Base-by-base conservation (phyloP, 2,113 vertebrate species). In the Mormyrus lacerda region DNA sequence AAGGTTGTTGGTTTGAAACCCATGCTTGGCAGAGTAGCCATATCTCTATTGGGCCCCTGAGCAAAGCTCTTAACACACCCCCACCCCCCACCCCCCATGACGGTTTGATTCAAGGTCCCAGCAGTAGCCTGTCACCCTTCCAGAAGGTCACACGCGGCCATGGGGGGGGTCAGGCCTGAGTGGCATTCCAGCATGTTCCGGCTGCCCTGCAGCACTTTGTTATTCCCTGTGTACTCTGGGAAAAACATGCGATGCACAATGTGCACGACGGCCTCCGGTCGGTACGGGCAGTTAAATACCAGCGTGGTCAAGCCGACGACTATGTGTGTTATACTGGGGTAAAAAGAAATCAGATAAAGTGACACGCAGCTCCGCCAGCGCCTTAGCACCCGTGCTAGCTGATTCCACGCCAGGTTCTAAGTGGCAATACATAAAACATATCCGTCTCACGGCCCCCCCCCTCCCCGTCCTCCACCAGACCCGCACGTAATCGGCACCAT, bases 401-500 rank as follows among this genome's bases (percentile, higher is more conserved):
- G 83, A 50, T 27, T 44, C 83, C 69, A 76, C 17, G 69, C 27
- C 69, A 39, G 69, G 27, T 76, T 76, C 35, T 11, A 4, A 45
- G 21, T 3, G 83, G 44, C 24, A 85, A 76, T 31, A 76, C 69
- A 76, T 31, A 76, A 76, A 76, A 39, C 13, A 76, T 39, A 76
- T 35, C 65, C 4, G 31, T 76, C 69, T 35, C 69, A 19, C 13
- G 3, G 44, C 45, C 45, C 19, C 8, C 82, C n/a, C 9, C 83
- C 27, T 6, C 45, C 39, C 24, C 11, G 4, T 47, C 65, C 88
- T 79, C 45, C 55, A n/a, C 21, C 58, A 48, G 89, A 92, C 90
- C 93, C 90, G 76, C 82, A 94, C 93, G 90, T 89, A 87, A 89
- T 61, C 73, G 89, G 89, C 90, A 89, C 27, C 85, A 79, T 21